Evolutionary conservation across 2,888 invertebrate genomes (phyloP), one percentile per base, ranked within the genome.

Genomic region (Leptopilina drosophilae): DNA sequence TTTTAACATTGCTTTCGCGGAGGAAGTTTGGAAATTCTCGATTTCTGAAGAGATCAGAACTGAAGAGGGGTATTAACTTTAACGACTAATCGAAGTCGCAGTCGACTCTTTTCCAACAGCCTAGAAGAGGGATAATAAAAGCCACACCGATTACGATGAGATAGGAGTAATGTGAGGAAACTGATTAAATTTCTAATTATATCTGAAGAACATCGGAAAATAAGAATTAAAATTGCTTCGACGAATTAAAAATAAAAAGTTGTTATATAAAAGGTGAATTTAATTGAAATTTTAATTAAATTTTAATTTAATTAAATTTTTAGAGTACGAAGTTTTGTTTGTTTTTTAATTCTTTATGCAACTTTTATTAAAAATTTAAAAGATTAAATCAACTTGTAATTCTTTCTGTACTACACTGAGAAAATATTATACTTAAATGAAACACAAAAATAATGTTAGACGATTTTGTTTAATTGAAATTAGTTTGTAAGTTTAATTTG

Each of bases 151-250:
- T 69, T 49, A 69, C 49, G 49, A 69, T 26, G 49, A 49, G 49
- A 12, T 14, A 26, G 20, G 0, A 53, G 69, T 69, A 53, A 53
- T 69, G 49, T 53, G 46, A 53, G 69, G 14, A 49, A 53, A 26
- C 14, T 49, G 69, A 69, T 69, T 69, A 69, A 69, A 69, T 46
- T 67, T 67, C 69, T 53, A 69, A 69, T 69, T 69, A 69, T 69
- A 20, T 69, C 69, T 14, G 49, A 26, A 69, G 49, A 26, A 69
- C 69, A 14, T 2, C 20, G 26, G 49, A 20, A 20, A 62, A 62
- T 62, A 62, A 62, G 20, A 62, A 62, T 62, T 62, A 62, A 62
- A 62, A 1, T 62, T 62, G 62, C 15, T 62, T 20, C 20, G 20
- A n/a, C 8, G 59, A 59, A 20, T 15, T 62, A 33, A 20, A 20